A percentile compares a stretch with the other conserved stretches of the same genome.
Conservation (phyloP, 53 echinoderm and acorn worm genomes). For the Echinarachnius parma region DNA sequence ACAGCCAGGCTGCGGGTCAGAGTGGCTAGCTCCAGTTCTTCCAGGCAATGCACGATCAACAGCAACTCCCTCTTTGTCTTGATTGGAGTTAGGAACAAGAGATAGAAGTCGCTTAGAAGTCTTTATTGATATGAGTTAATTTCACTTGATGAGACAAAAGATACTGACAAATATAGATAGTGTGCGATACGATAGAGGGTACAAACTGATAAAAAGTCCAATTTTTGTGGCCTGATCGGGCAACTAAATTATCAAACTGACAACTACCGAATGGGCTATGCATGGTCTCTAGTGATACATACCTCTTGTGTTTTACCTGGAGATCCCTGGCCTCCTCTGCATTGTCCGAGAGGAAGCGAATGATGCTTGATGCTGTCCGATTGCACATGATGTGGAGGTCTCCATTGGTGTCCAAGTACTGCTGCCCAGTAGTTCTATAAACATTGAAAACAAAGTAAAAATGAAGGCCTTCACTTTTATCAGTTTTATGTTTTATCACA, state of each 20-base stretch:
- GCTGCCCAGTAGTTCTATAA: conserved; percentile 54
- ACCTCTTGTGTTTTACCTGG: conserved; percentile 16
- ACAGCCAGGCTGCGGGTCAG: conserved; percentile 63
- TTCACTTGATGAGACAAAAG: too few species aligned
- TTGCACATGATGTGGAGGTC: conserved; percentile 51
- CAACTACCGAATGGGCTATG: neutral
- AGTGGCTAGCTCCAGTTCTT: conserved; percentile 53
- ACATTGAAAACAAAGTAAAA: neutral
- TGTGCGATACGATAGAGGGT: neutral
- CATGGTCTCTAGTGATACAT: neutral
- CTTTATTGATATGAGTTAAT: too few species aligned
- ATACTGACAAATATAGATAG: neutral
- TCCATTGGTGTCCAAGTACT: conserved; percentile 42
- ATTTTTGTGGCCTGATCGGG: too few species aligned
- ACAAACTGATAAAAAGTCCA: too few species aligned
- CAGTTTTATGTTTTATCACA: neutral
- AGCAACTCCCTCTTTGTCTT: too few species aligned
- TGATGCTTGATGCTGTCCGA: conserved; percentile 40
- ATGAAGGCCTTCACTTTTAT: neutral
- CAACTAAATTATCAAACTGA: too few species aligned
- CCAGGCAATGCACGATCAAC: conserved; percentile 45
- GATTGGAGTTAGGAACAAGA: too few species aligned
- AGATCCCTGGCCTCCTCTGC: conserved; percentile 36
- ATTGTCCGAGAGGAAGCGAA: conserved; percentile 45
- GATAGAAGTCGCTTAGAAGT: too few species aligned